Percentiles rank a stretch among this genome's conserved stretches.
phyloP scores from a whole-genome alignment of 2,797 vertebrate species.

The Siniperca undulata region DNA sequence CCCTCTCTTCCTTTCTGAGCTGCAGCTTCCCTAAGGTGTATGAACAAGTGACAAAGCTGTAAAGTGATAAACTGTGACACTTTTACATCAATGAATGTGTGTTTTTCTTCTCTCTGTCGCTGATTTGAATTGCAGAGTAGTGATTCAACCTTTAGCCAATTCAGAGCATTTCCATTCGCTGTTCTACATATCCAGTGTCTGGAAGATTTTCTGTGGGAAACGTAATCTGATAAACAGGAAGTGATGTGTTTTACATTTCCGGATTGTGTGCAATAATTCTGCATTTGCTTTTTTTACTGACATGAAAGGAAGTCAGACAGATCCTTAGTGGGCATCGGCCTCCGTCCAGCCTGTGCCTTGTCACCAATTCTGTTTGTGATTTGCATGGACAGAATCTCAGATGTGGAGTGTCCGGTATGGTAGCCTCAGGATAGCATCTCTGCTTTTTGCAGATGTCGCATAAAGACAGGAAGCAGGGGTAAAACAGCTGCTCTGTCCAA shows the following conservation, averaged over 20 bases:
- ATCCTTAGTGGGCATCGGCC: background rate
- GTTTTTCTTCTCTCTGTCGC: constrained; percentile 34
- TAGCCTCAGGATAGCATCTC: no score
- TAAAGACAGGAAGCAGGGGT: no score
- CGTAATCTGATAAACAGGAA: background rate
- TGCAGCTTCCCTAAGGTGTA: constrained; percentile 41
- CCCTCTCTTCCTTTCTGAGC: constrained; percentile 16
- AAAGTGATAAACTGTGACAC: constrained; percentile 47
- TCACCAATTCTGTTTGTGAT: background rate
- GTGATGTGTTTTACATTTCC: background rate
- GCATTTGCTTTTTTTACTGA: background rate
- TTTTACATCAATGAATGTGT: constrained; percentile 36
- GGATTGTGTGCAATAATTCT: constrained; percentile 1
- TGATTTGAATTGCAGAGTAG: constrained; percentile 35
- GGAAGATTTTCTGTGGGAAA: background rate
- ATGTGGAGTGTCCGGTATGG: background rate
- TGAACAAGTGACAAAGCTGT: constrained; percentile 47
- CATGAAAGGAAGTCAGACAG: no score
- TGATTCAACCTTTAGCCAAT: constrained; percentile 4
- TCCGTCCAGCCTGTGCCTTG: background rate
- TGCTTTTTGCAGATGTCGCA: no score
- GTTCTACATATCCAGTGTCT: background rate
- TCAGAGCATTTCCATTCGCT: constrained; percentile 1
- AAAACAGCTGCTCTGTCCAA: background rate
- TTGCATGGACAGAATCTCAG: background rate